A percentile compares a stretch with the other conserved stretches of the same genome.
Evolutionary conservation across 92 coral and sea anemone species (phyloP).

Genomic region (Phenganax stokvisi): DNA sequence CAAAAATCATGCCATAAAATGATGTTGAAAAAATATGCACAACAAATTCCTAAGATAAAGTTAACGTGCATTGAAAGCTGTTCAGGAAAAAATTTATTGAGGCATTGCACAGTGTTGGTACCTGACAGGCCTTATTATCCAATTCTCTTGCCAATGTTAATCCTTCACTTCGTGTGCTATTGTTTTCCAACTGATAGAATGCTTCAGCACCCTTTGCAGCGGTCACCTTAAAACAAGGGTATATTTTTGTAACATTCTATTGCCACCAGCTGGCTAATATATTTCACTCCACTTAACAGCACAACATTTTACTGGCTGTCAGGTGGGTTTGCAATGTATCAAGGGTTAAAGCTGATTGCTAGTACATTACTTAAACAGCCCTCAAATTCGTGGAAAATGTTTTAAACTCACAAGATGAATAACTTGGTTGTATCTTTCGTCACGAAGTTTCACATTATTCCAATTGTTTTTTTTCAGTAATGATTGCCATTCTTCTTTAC

Average conservation of each 20-base stretch:
- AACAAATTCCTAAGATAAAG: too few relatives aligned
- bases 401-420: conserved; percentile 66
- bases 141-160: conserved; percentile 63
- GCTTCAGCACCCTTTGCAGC: conserved; percentile 92
- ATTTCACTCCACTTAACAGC: too few relatives aligned
- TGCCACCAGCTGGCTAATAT: too few relatives aligned
- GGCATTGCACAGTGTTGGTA: background rate
- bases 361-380: too few relatives aligned
- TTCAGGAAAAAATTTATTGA: too few relatives aligned
- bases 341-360: too few relatives aligned
- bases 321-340: too few relatives aligned
- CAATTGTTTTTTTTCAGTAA: conserved; percentile 50
- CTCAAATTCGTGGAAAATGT: too few relatives aligned
- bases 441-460: conserved; percentile 73
- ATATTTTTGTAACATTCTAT: background rate
- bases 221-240: conserved; percentile 51
- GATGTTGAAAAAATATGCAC: background rate
- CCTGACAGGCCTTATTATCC: conserved; percentile 79
- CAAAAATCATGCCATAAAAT: background rate
- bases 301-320: too few relatives aligned
- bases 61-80: too few relatives aligned
- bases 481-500: conserved; percentile 58
- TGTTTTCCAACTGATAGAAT: conserved; percentile 68
- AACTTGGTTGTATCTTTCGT: conserved; percentile 85
- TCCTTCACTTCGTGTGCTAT: conserved; percentile 66